Evolutionary conservation across 92 coral and sea anemone species (phyloP).

Genomic region (Bergia sp.): DNA sequence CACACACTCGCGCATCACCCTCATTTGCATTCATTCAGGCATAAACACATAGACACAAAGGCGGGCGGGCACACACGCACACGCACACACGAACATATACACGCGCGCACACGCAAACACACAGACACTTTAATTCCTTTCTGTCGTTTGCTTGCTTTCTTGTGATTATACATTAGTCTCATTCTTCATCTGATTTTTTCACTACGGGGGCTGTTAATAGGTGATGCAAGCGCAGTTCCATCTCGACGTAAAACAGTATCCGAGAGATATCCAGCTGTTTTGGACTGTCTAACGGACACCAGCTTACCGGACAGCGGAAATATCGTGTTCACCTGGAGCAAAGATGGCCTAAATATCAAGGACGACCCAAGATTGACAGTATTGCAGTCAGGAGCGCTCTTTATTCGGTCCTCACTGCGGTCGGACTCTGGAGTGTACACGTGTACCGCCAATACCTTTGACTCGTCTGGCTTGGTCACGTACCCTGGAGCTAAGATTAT

Average conservation of each 20-base stretch:
- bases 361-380: conserved; percentile 63
- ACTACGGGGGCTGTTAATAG: conserved; percentile 12
- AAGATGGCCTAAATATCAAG: conserved; percentile 68
- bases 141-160: background rate
- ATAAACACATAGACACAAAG: background rate
- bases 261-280: conserved; percentile 72
- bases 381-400: conserved; percentile 81
- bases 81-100: background rate
- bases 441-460: conserved; percentile 84
- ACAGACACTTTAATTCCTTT: too few species aligned
- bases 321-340: conserved; percentile 77
- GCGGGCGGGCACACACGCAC: background rate
- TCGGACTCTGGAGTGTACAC: conserved; percentile 82
- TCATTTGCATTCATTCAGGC: background rate
- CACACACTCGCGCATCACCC: too few species aligned
- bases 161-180: background rate
- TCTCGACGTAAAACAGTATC: conserved; percentile 79
- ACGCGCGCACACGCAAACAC: background rate
- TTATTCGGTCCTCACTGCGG: conserved; percentile 59
- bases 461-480: conserved; percentile 62
- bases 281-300: conserved; percentile 76
- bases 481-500: conserved; percentile 75
- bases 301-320: conserved; percentile 53
- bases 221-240: conserved; percentile 57
- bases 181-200: background rate